Conservation (phyloP, 2,888 invertebrate genomes). For the Xylocampa areola region DNA sequence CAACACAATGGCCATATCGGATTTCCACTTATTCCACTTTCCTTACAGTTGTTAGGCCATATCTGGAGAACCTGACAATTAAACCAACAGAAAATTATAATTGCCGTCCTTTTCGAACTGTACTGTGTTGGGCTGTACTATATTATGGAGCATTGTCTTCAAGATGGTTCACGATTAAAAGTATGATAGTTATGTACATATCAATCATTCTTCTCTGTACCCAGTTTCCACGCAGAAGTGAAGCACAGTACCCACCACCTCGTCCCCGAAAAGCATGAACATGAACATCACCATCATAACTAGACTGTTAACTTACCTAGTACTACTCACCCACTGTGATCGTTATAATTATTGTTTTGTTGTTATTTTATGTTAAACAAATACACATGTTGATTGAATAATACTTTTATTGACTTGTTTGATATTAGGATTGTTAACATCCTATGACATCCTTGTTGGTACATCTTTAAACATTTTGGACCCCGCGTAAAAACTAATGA, state of each 20-base stretch:
- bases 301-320: slow-evolving; percentile 4
- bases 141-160: too few relatives aligned
- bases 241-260: slow-evolving; percentile 52
- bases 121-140: too few relatives aligned
- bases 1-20: too few relatives aligned
- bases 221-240: slow-evolving; percentile 52
- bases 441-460: too few relatives aligned
- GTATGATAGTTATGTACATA: background rate
- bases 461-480: too few relatives aligned
- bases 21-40: too few relatives aligned
- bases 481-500: too few relatives aligned
- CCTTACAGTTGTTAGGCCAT: too few relatives aligned
- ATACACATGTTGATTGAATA: background rate
- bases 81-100: too few relatives aligned
- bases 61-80: too few relatives aligned
- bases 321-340: background rate
- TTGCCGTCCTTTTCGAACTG: too few relatives aligned
- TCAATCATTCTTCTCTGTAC: slow-evolving; percentile 4
- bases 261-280: slow-evolving; percentile 45
- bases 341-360: background rate
- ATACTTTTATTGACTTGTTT: background rate
- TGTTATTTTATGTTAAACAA: background rate
- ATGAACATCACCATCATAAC: slow-evolving; percentile 39
- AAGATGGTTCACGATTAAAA: too few relatives aligned
- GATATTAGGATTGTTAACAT: background rate